A percentile compares a stretch with the other conserved stretches of the same genome.
Evolutionary conservation across 2,888 invertebrate genomes (phyloP).

Genomic region (Stenotaenia linearis): DNA sequence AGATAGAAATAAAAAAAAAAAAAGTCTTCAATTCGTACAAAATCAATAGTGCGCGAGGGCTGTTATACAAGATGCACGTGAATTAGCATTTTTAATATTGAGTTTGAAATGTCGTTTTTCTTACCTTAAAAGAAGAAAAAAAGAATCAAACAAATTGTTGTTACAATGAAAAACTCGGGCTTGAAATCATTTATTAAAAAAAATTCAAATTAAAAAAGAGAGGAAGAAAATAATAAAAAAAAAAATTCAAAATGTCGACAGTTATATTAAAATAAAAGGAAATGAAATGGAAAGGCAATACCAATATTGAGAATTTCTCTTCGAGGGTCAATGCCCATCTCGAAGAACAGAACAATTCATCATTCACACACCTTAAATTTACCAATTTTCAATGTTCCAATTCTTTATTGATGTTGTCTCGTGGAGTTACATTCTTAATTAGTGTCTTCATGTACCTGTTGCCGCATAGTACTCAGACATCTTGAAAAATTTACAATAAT

Average conservation of each 20-base stretch:
- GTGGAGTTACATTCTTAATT: no score
- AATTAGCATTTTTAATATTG: conserved; percentile 24
- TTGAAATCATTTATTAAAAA: neutral
- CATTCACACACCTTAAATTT: neutral
- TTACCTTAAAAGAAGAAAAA: neutral
- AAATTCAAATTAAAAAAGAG: no score
- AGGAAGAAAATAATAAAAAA: neutral
- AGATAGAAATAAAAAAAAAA: neutral
- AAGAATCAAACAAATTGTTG: neutral
- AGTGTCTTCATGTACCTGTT: no score
- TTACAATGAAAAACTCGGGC: neutral
- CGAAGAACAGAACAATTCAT: neutral
- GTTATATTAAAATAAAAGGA: neutral
- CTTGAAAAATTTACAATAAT: no score
- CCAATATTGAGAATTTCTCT: neutral
- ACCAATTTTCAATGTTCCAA: no score
- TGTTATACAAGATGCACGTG: conserved; percentile 11
- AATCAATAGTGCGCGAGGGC: conserved; percentile 9
- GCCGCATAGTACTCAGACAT: no score
- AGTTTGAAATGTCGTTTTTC: neutral
- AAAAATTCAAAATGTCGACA: neutral
- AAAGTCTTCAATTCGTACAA: conserved; percentile 12
- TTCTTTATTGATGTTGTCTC: no score
- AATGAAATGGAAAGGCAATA: neutral
- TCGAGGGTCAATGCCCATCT: neutral